Base-by-base conservation (phyloP, 2,888 invertebrate species). In the Pterobdella sp. region DNA sequence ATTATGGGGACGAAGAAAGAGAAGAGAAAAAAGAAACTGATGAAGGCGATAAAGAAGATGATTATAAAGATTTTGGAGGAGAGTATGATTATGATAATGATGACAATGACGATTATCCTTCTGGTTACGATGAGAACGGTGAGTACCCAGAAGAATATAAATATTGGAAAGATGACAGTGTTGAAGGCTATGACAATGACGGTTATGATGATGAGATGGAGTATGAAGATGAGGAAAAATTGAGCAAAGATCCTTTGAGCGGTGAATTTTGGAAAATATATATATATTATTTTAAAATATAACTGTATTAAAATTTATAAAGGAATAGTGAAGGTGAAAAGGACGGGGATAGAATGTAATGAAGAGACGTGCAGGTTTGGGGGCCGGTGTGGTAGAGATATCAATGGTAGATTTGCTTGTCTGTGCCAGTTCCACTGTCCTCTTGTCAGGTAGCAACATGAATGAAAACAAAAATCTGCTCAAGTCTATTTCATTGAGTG, bases 341-440 rank as follows among this genome's bases (percentile, higher is more conserved):
- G 65, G 34, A 65, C 65, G 10, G 35, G 65, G 32, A 65, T 3
- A 29, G 22, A 29, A 3, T 70, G 70, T 36, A n/a, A 29, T 18
- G 34, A 56, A 32, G 63, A 70, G 35, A 34, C 34, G 1, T 70
- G 70, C 49, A 37, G 32, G 34, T 70, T 22, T 35, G 70, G 70
- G 7, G 70, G 70, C 3, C 1, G 37, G 2, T 70, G 70, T 56
- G 70, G 52, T 7, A 31, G 22, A 35, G 32, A 60, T 26, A 10
- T 4, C 1, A 34, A 4, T 34, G 70, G 60, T 22, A 22, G 35
- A 35, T n/a, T 35, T n/a, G 26, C 34, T 7, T 70, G 70, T 35
- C 18, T 32, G 22, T 70, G 70, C 35, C 60, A 70, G 31, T 70
- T 70, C 34, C 56, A 70, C 18, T 70, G 70, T 26, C 18, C 18